Evolutionary conservation across 2,797 vertebrate species (phyloP).

Genomic region (Anguilla marmorata): DNA sequence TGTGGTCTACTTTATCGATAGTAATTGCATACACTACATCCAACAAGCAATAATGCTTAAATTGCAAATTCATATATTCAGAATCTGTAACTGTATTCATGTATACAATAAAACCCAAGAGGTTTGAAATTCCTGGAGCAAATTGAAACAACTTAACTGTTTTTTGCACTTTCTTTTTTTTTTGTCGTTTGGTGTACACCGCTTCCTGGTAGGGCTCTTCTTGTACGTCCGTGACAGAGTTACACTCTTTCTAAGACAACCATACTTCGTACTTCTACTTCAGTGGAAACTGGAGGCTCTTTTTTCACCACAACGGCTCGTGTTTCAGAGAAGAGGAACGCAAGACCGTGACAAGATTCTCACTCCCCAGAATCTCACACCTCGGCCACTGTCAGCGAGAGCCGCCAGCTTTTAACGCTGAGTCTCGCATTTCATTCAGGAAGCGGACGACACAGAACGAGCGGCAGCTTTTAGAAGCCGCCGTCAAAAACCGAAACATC

Average conservation of each 20-base stretch:
- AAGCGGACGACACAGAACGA: slow-evolving; percentile 11
- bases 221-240: background rate
- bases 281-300: background rate
- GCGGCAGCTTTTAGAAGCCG: background rate
- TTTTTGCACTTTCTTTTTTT: background rate
- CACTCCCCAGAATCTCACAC: slow-evolving; percentile 22
- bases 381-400: background rate
- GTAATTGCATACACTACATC: background rate
- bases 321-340: background rate
- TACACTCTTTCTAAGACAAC: background rate
- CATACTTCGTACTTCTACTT: background rate
- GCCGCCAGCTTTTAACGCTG: background rate
- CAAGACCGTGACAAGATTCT: background rate
- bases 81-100: background rate
- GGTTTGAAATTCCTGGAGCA: background rate
- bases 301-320: background rate
- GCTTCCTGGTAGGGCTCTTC: background rate
- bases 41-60: background rate
- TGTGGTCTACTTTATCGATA: background rate
- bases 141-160: background rate
- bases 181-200: background rate
- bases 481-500: background rate
- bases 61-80: background rate
- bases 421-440: background rate
- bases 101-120: background rate